Evolutionary conservation across 2,888 invertebrate species (phyloP).

Genomic region (Pantelozetes paolii): DNA sequence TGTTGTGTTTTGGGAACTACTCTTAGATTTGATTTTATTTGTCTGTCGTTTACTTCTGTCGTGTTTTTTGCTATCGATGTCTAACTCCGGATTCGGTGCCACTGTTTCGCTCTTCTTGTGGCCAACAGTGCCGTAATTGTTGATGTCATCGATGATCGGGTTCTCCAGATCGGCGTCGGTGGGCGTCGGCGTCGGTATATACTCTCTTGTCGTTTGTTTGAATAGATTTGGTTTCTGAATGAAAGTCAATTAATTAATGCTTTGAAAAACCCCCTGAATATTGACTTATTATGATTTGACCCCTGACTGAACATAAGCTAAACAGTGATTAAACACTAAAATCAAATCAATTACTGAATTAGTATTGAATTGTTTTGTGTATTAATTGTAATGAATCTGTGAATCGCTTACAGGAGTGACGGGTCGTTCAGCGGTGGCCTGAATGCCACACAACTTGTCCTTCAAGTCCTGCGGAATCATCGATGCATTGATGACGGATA

Average conservation of each 20-base stretch:
- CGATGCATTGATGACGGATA: conserved; percentile 43
- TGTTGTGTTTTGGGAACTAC: background rate
- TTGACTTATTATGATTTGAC: too few species aligned
- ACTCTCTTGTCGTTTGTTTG: background rate
- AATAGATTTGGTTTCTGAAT: background rate
- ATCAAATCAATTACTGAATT: too few species aligned
- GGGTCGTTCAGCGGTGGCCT: conserved; percentile 22
- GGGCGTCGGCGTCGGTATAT: background rate
- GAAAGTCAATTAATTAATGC: background rate
- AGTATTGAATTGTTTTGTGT: too few species aligned
- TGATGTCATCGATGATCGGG: conserved; percentile 35
- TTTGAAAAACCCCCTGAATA: too few species aligned
- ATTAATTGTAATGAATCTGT: too few species aligned
- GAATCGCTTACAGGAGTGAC: conserved; percentile 11
- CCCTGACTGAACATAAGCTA: too few species aligned
- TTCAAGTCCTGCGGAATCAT: conserved; percentile 43
- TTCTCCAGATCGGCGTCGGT: conserved; percentile 3
- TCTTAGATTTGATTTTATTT: background rate
- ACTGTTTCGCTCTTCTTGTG: conserved; percentile 21
- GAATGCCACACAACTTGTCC: conserved; percentile 44
- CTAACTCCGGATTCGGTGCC: background rate
- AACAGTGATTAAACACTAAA: too few species aligned
- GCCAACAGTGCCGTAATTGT: conserved; percentile 39
- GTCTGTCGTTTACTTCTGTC: conserved; percentile 4
- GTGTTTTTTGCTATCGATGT: background rate